phyloP scores from a whole-genome alignment of 2,113 vertebrate species.

The Bagarius yarrelli region DNA sequence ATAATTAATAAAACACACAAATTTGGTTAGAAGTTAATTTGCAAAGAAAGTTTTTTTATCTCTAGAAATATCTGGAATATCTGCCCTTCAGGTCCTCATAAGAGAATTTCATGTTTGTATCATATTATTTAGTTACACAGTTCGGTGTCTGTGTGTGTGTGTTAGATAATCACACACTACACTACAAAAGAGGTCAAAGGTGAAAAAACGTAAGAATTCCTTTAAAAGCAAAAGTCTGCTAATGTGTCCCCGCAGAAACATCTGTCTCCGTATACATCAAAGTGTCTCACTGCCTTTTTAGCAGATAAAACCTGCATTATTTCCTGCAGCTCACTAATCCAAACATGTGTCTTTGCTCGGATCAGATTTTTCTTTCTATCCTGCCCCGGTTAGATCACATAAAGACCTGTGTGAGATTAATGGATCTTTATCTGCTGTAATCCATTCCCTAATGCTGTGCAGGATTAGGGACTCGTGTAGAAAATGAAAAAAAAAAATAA shows the following conservation, averaged over 20 bases:
- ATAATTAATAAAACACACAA: too few relatives aligned
- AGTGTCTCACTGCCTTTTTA: slow-evolving; percentile 51
- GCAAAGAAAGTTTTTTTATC: too few relatives aligned
- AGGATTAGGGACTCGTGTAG: slow-evolving; percentile 75
- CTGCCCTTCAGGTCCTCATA: too few relatives aligned
- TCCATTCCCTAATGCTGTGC: slow-evolving; percentile 73
- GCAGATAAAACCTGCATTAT: slow-evolving; percentile 65
- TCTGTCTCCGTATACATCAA: slow-evolving; percentile 56
- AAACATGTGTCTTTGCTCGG: slow-evolving; percentile 45
- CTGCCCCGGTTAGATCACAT: slow-evolving; percentile 65
- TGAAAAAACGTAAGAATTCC: slow-evolving; percentile 53
- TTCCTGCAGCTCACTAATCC: slow-evolving; percentile 58
- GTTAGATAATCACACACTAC: not conserved
- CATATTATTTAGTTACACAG: too few relatives aligned
- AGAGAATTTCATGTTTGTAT: too few relatives aligned
- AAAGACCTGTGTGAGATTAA: slow-evolving; percentile 71
- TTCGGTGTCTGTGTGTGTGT: too few relatives aligned
- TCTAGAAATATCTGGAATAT: too few relatives aligned
- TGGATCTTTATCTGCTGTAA: slow-evolving; percentile 74
- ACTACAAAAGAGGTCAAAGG: not conserved
- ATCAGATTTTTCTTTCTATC: slow-evolving; percentile 59
- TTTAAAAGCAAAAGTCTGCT: slow-evolving; percentile 60
- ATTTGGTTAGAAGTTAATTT: too few relatives aligned
- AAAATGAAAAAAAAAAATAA: slow-evolving; percentile 68
- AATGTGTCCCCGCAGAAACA: slow-evolving; percentile 63